phyloP scores from a whole-genome alignment of 1,140 invertebrate species.

The Heterodera carotae region DNA sequence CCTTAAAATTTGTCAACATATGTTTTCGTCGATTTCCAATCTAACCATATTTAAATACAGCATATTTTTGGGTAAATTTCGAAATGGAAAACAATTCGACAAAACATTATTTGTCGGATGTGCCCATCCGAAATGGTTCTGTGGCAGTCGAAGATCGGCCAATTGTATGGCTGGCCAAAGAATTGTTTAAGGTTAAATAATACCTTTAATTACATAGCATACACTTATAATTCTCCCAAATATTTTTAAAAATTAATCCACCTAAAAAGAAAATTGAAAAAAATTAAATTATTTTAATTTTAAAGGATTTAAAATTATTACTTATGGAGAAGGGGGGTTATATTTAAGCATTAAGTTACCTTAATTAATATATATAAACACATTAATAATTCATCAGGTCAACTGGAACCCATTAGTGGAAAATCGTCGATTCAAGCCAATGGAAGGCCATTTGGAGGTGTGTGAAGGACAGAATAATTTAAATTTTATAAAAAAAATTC shows the following conservation, averaged over 20 bases:
- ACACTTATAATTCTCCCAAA: not conserved
- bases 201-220: not conserved
- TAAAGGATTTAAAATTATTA: too few relatives aligned
- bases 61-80: too few relatives aligned
- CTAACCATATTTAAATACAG: too few relatives aligned
- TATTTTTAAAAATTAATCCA: too few relatives aligned
- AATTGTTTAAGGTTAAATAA: constrained; percentile 14
- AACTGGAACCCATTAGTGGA: constrained; percentile 56
- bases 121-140: not conserved
- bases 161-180: not conserved
- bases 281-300: too few relatives aligned
- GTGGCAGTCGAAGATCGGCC: constrained; percentile 4
- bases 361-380: not conserved
- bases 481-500: constrained; percentile 39
- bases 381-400: constrained; percentile 22
- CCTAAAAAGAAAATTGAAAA: too few relatives aligned
- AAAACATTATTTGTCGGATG: not conserved
- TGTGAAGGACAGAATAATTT: constrained; percentile 26
- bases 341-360: too few relatives aligned
- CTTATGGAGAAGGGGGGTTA: too few relatives aligned
- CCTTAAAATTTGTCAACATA: too few relatives aligned
- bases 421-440: constrained; percentile 50
- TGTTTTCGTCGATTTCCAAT: too few relatives aligned
- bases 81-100: not conserved
- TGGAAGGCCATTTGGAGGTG: constrained; percentile 64